These are phyloP conservation scores for Hydropsyche betteni DNA, from an alignment of 2,888 invertebrate genomes.

Conservation along the genomic window DNA sequence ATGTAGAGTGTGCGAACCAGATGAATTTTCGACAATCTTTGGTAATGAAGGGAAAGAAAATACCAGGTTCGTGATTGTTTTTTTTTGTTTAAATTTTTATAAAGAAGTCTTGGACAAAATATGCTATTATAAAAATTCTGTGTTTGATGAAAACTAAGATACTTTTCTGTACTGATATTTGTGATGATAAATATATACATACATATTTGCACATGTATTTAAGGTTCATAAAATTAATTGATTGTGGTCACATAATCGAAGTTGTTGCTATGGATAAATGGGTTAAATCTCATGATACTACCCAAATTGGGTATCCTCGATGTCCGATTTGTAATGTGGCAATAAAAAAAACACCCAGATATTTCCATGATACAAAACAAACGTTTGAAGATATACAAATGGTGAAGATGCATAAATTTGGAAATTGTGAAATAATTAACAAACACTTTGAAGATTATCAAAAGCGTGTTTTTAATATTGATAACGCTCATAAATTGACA, in stretches of 20 bases:
- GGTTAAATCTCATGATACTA: slow-evolving; percentile 53
- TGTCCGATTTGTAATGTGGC: slow-evolving; percentile 71
- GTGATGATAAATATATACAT: too few species aligned
- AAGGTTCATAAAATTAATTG: slow-evolving; percentile 66
- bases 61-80: slow-evolving; percentile 61
- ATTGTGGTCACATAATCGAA: slow-evolving; percentile 65
- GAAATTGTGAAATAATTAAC: slow-evolving; percentile 55
- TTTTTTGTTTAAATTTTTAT: too few species aligned
- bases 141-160: too few species aligned
- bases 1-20: slow-evolving; percentile 69
- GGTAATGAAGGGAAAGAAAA: slow-evolving; percentile 65
- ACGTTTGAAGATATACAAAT: slow-evolving; percentile 60
- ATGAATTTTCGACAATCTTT: slow-evolving; percentile 61
- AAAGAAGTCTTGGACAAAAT: too few species aligned
- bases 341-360: slow-evolving; percentile 68
- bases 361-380: slow-evolving; percentile 64
- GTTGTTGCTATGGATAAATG: slow-evolving; percentile 61
- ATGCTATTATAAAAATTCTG: too few species aligned
- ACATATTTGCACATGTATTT: slow-evolving; percentile 48
- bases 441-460: background rate
- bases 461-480: too few species aligned
- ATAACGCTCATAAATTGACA: too few species aligned
- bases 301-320: slow-evolving; percentile 54
- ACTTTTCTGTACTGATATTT: too few species aligned
- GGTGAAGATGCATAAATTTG: slow-evolving; percentile 60